phyloP scores from a whole-genome alignment of 2,797 vertebrate genomes.

The Sebastes vulpes region DNA sequence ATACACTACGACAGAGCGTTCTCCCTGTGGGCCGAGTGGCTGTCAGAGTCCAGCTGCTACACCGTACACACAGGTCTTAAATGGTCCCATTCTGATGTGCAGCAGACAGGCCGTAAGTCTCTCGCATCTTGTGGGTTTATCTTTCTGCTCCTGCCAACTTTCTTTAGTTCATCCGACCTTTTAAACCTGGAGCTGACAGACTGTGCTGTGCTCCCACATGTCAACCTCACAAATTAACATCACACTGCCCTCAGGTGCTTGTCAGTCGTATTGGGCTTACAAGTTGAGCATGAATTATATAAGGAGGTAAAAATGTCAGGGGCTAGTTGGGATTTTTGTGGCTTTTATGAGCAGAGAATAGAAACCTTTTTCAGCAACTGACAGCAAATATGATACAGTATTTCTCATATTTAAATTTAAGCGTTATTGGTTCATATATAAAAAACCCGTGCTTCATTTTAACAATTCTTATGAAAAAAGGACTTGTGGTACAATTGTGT shows the following conservation, averaged over 20 bases:
- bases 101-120: neutral
- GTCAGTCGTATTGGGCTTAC: constrained; percentile 7
- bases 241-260: constrained; percentile 10
- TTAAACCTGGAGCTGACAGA: neutral
- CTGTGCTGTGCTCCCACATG: constrained; percentile 1
- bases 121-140: neutral
- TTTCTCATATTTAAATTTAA: neutral
- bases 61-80: neutral
- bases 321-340: neutral
- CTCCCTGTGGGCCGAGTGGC: neutral
- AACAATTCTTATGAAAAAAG: too few species aligned
- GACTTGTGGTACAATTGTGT: neutral
- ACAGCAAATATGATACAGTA: neutral
- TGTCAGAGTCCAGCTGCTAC: neutral
- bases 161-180: neutral
- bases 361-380: neutral
- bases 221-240: neutral
- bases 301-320: neutral
- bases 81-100: neutral
- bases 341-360: neutral
- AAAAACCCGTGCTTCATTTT: neutral
- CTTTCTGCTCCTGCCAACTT: neutral
- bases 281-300: neutral
- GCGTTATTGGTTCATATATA: neutral
- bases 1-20: neutral